Conservation (phyloP, 2,113 vertebrate species). For the Serinus canaria region DNA sequence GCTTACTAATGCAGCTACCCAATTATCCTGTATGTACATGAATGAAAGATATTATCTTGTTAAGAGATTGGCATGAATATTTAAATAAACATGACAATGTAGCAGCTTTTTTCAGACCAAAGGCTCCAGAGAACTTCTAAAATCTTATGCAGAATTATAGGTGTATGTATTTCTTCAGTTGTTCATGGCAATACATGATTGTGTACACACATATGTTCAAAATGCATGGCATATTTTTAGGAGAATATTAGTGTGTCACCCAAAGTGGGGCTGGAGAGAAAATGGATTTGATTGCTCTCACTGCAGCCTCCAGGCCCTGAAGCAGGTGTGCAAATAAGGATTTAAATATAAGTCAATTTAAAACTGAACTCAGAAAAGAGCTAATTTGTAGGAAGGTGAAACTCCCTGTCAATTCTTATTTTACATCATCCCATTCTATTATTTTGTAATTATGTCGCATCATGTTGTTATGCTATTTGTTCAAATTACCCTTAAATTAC, state of each 20-base stretch:
- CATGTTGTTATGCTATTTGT: constrained; percentile 4
- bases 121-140: background rate
- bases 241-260: background rate
- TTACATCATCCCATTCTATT: background rate
- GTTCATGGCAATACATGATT: background rate
- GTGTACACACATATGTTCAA: background rate
- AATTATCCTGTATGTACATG: background rate
- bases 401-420: background rate
- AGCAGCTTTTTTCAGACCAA: background rate
- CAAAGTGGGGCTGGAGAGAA: background rate
- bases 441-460: background rate
- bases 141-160: background rate
- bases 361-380: background rate
- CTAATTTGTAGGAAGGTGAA: background rate
- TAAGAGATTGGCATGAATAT: background rate
- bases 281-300: background rate
- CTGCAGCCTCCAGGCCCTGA: background rate
- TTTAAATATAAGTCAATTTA: background rate
- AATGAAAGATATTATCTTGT: background rate
- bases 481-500: constrained; percentile 52
- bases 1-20: background rate
- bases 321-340: background rate
- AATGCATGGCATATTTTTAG: background rate
- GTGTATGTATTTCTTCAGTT: background rate
- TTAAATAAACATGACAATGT: background rate